These are phyloP conservation scores for Patella depressa DNA, from an alignment of 2,888 invertebrate species.

Conservation along the genomic window DNA sequence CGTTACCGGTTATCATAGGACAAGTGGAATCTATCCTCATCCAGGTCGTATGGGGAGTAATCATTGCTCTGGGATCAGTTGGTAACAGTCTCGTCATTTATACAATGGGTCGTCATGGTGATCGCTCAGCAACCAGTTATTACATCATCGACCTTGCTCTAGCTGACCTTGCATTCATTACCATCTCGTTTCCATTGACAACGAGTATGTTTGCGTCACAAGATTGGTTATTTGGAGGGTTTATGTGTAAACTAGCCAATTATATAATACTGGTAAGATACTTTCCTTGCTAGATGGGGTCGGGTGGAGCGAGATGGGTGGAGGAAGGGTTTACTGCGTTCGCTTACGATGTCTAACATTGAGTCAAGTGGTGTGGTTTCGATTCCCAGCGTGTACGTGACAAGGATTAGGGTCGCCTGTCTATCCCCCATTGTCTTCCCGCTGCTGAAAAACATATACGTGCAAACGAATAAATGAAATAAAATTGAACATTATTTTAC, in stretches of 20 bases:
- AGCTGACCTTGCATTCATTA: constrained; percentile 64
- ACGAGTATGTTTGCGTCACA: constrained; percentile 53
- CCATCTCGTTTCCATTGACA: constrained; percentile 61
- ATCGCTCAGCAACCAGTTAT: constrained; percentile 60
- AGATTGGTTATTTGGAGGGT: constrained; percentile 58
- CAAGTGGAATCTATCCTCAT: constrained; percentile 37
- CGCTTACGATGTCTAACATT: too few species aligned
- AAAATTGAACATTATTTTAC: too few species aligned
- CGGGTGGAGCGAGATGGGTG: too few species aligned
- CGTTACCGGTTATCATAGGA: not conserved
- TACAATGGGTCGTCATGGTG: constrained; percentile 59
- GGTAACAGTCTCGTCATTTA: constrained; percentile 64
- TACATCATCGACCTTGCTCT: constrained; percentile 66
- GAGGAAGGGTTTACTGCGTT: too few species aligned
- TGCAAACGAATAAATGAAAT: too few species aligned
- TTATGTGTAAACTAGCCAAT: constrained; percentile 60
- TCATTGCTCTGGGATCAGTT: constrained; percentile 54
- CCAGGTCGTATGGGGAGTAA: constrained; percentile 52
- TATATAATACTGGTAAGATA: constrained; percentile 65
- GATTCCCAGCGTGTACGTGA: too few species aligned
- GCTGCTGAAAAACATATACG: too few species aligned
- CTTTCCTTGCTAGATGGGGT: not conserved
- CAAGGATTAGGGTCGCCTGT: too few species aligned
- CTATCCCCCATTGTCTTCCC: too few species aligned
- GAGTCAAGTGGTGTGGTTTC: too few species aligned